phyloP scores from a whole-genome alignment of 2,888 invertebrate genomes.

The Athalia cordata region DNA sequence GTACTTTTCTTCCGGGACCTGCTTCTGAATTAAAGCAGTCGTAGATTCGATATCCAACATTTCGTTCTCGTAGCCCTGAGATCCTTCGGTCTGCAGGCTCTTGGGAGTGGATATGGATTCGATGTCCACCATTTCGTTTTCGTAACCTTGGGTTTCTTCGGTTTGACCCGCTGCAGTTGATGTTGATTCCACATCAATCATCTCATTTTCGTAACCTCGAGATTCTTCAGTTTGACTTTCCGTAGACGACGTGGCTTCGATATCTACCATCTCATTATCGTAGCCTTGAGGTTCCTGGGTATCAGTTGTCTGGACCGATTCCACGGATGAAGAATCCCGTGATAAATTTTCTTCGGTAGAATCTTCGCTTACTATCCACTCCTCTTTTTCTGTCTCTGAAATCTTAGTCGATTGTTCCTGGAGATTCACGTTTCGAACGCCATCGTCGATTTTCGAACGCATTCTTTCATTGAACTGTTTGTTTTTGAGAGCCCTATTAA shows the following conservation, averaged over 20 bases:
- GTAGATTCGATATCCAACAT: neutral
- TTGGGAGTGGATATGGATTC: no score
- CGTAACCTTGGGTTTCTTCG: no score
- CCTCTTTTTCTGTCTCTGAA: no score
- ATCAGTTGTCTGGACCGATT: neutral
- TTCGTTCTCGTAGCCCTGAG: no score
- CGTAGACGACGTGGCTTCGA: neutral
- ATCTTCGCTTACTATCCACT: no score
- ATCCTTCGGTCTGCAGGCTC: no score
- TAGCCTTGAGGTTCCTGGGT: neutral
- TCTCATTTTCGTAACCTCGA: neutral
- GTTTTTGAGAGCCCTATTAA: no score
- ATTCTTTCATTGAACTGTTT: no score
- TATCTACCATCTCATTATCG: slow-evolving; percentile 4
- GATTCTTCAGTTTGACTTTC: neutral
- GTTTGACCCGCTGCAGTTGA: neutral
- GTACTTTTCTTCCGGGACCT: neutral
- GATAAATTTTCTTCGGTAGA: neutral
- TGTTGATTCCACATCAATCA: slow-evolving; percentile 1
- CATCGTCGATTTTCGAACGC: no score
- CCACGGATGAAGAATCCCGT: neutral
- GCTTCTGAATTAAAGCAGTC: neutral
- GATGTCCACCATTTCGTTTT: no score
- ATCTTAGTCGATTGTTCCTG: no score
- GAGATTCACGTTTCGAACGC: no score